These are phyloP conservation scores for Bolinopsis microptera DNA, from an alignment of 37 sponge, comb jelly and placozoan species.

Conservation along the genomic window DNA sequence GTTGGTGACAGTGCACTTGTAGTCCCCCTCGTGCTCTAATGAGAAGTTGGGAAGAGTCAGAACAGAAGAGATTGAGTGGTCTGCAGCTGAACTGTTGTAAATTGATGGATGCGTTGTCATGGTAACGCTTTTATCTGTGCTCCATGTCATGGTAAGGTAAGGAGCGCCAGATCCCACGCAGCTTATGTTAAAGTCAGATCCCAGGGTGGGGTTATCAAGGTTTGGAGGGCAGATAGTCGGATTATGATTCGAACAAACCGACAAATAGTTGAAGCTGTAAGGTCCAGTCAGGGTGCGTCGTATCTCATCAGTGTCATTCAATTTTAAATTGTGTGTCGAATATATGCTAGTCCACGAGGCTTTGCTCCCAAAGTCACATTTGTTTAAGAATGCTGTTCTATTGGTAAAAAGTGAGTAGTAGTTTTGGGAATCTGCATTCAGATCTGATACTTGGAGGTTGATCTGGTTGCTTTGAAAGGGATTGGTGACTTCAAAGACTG, in stretches of 20 bases:
- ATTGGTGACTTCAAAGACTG: background rate
- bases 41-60: slow-evolving; percentile 1
- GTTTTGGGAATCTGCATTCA: background rate
- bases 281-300: background rate
- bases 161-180: background rate
- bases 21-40: background rate
- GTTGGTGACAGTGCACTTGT: background rate
- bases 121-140: background rate
- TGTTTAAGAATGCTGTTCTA: background rate
- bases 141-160: background rate
- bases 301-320: background rate
- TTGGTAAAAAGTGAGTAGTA: background rate
- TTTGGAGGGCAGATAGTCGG: background rate
- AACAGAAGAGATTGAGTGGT: background rate
- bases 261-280: background rate
- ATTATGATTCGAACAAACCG: background rate
- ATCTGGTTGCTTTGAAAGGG: background rate
- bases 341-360: background rate
- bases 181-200: background rate
- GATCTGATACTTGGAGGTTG: background rate
- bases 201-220: background rate
- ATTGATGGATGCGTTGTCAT: background rate
- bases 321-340: background rate
- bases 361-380: background rate
- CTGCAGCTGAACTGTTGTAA: background rate